Evolutionary conservation across 2,113 vertebrate species (phyloP), one percentile per base, ranked within the genome.

Genomic region (Etia nguti): DNA sequence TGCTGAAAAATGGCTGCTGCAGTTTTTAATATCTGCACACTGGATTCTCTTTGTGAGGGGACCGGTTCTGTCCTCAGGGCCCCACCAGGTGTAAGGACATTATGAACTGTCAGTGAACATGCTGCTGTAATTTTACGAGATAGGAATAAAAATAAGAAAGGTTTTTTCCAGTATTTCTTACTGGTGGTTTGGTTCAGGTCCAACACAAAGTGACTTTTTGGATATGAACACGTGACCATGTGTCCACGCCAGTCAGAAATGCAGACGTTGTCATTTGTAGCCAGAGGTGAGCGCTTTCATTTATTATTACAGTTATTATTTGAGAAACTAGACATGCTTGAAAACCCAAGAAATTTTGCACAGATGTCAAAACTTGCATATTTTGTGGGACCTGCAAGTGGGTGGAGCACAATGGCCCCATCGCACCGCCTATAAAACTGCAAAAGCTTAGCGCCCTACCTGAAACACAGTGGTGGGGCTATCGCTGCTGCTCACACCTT

Each of bases 161-260:
- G 26, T 10, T 62, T 62, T 62, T 18, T 6, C 29, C 59, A 62
- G 0, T 62, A 36, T 34, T 62, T n/a, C 59, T 62, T 34, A 34
- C 9, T 0, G 8, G 7, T 59, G 3, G 3, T 59, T 31, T 31
- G 13, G 57, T 59, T 59, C 57, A 6, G 26, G 0, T 31, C 26
- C 24, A 60, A 60, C 57, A 60, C 57, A 60, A 31, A 60, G 26
- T 34, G 57, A 31, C 26, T 31, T 20, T 0, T 20, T 60, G 16
- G 20, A 2, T 60, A 1, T 34, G 29, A 60, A 60, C 26, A 34
- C 29, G 0, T 60, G 57, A 60, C 18, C 57, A 18, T 31, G 57
- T 18, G 15, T 16, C 57, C 29, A 1, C 31, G 18, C 59, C 59
- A 62, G 59, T 62, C 16, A 62, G 18, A 65, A 38, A 65, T n/a